phyloP scores from a whole-genome alignment of 2,888 invertebrate genomes.

The Acanthacorydalis orientalis region DNA sequence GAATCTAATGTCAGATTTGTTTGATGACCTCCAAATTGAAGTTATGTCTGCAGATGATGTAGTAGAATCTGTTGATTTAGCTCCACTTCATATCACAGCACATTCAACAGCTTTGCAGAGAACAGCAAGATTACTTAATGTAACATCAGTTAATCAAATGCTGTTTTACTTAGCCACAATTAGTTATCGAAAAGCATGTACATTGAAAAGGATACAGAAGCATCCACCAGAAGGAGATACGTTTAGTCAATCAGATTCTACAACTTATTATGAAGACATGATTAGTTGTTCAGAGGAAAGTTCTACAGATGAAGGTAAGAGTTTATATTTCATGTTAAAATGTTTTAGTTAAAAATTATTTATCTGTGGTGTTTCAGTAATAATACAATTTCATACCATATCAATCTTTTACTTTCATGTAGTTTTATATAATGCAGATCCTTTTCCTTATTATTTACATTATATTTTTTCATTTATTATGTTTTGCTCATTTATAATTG shows the following conservation, averaged over 20 bases:
- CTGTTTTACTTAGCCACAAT: constrained; percentile 77
- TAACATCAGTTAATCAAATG: constrained; percentile 63
- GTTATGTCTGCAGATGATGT: constrained; percentile 27
- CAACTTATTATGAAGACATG: constrained; percentile 92
- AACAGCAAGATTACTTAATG: constrained; percentile 49
- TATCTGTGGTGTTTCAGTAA: no score
- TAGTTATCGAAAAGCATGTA: constrained; percentile 79
- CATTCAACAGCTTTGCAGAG: constrained; percentile 52
- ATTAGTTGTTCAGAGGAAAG: constrained; percentile 82
- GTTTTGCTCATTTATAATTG: no score
- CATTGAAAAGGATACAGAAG: constrained; percentile 62
- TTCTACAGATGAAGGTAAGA: constrained; percentile 67
- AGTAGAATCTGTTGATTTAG: constrained; percentile 30
- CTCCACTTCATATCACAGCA: constrained; percentile 43
- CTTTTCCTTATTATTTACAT: no score
- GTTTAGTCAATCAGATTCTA: constrained; percentile 75
- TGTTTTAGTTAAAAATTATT: no score
- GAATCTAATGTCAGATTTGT: constrained; percentile 52
- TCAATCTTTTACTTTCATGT: no score
- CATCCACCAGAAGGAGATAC: constrained; percentile 76
- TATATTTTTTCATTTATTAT: no score
- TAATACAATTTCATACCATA: no score
- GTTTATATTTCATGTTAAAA: no score
- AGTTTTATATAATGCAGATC: no score
- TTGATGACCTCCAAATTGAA: constrained; percentile 65